A percentile compares a stretch with the other conserved stretches of the same genome.
Evolutionary conservation across 2,113 vertebrate genomes (phyloP).

Genomic region (Vulpes lagopus): DNA sequence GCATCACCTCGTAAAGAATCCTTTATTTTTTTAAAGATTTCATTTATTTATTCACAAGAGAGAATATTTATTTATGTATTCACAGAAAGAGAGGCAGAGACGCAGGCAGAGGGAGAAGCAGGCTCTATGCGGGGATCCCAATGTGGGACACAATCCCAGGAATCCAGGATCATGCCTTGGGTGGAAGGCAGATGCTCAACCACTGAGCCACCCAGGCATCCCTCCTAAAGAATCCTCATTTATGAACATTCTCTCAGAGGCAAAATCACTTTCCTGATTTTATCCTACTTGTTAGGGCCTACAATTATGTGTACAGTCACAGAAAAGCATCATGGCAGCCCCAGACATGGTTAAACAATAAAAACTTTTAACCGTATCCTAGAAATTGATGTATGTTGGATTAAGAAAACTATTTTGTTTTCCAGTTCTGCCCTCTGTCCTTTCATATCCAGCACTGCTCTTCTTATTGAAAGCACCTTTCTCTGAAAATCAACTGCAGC

Average conservation of each 20-base stretch:
- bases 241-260: background rate
- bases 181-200: too few relatives aligned
- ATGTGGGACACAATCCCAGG: too few relatives aligned
- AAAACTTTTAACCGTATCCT: background rate
- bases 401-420: background rate
- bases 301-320: background rate
- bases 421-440: background rate
- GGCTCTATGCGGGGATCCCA: too few relatives aligned
- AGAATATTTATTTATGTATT: too few relatives aligned
- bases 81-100: too few relatives aligned
- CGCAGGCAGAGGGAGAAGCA: too few relatives aligned
- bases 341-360: background rate
- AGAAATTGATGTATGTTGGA: background rate
- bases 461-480: slow-evolving; percentile 26
- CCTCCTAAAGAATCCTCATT: background rate
- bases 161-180: too few relatives aligned
- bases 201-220: too few relatives aligned
- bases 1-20: background rate
- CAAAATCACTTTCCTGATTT: slow-evolving; percentile 3
- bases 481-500: background rate
- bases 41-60: too few relatives aligned
- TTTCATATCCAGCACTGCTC: background rate
- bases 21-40: too few relatives aligned
- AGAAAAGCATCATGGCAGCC: background rate
- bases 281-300: background rate